A percentile compares a stretch with the other conserved stretches of the same genome.
These are phyloP conservation scores for Epicampocera succincta DNA, from an alignment of 2,888 invertebrate genomes.

Conservation along the genomic window DNA sequence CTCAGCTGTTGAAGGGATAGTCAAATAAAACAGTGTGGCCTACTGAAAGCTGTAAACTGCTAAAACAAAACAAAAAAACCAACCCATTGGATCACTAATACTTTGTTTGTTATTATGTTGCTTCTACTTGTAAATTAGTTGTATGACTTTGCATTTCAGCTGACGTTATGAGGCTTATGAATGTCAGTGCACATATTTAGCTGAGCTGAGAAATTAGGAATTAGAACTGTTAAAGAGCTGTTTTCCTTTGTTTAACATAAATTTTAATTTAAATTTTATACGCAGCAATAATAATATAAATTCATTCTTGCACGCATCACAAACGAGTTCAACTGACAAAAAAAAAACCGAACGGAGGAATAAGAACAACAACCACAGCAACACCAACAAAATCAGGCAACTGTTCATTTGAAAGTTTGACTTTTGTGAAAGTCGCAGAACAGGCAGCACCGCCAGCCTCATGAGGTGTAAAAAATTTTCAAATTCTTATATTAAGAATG, in stretches of 20 bases:
- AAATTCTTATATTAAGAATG: constrained; percentile 18
- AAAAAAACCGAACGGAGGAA: not conserved
- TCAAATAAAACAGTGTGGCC: too few relatives aligned
- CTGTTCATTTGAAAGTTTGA: constrained; percentile 15
- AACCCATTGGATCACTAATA: too few relatives aligned
- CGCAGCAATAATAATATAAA: constrained; percentile 76
- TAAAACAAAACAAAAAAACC: too few relatives aligned
- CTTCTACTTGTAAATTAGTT: too few relatives aligned
- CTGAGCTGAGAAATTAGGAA: constrained; percentile 10
- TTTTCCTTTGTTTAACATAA: constrained; percentile 68
- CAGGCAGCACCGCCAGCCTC: not conserved
- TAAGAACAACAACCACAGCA: not conserved
- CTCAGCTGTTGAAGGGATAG: too few relatives aligned
- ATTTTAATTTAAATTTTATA: constrained; percentile 80
- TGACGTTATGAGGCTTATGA: too few relatives aligned
- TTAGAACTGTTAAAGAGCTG: constrained; percentile 23
- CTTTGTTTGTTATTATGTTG: too few relatives aligned
- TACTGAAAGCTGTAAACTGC: too few relatives aligned
- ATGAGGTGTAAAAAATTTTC: constrained; percentile 37
- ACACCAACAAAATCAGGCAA: too few relatives aligned
- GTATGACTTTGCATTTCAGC: too few relatives aligned
- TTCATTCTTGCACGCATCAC: constrained; percentile 74
- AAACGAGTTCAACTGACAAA: constrained; percentile 70
- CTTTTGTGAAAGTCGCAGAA: constrained; percentile 42
- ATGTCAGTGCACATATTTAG: not conserved